These are phyloP conservation scores for Luffia ferchaultella DNA, from an alignment of 2,888 invertebrate species.

Conservation along the genomic window DNA sequence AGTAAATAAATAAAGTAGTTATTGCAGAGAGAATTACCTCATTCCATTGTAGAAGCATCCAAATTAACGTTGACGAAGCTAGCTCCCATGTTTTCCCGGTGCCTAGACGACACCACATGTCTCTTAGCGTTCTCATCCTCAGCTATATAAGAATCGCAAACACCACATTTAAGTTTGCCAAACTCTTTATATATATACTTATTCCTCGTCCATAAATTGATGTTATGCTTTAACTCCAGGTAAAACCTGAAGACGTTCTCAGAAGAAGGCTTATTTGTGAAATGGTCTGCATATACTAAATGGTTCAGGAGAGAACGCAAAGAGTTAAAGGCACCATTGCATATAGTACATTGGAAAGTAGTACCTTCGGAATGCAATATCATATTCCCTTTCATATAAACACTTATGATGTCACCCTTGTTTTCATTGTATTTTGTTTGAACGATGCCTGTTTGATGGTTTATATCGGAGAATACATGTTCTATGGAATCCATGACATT, in stretches of 20 bases:
- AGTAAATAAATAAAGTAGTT: neutral
- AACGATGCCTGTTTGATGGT: slow-evolving; percentile 35
- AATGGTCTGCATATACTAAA: slow-evolving; percentile 47
- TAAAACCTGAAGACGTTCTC: slow-evolving; percentile 55
- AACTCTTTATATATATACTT: slow-evolving; percentile 50
- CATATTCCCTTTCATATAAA: slow-evolving; percentile 48
- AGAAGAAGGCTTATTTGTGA: slow-evolving; percentile 29
- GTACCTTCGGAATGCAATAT: slow-evolving; percentile 46
- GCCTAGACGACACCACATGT: slow-evolving; percentile 45
- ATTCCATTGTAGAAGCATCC: slow-evolving; percentile 41
- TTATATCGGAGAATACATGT: slow-evolving; percentile 34
- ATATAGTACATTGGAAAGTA: slow-evolving; percentile 35
- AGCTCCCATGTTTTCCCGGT: slow-evolving; percentile 56
- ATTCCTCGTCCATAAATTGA: slow-evolving; percentile 46
- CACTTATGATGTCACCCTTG: slow-evolving; percentile 48
- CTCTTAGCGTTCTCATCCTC: slow-evolving; percentile 50
- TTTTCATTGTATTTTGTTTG: slow-evolving; percentile 29
- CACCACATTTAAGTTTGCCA: slow-evolving; percentile 46
- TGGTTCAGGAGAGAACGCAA: slow-evolving; percentile 43
- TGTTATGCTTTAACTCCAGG: slow-evolving; percentile 51
- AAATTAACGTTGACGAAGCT: slow-evolving; percentile 41
- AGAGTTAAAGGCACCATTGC: slow-evolving; percentile 41
- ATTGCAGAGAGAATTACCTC: slow-evolving; percentile 15
- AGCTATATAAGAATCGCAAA: slow-evolving; percentile 41
- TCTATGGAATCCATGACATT: slow-evolving; percentile 30